Base-by-base conservation (phyloP, 37 sponge, comb jelly and placozoan genomes). In the Hexactinellida sp. region DNA sequence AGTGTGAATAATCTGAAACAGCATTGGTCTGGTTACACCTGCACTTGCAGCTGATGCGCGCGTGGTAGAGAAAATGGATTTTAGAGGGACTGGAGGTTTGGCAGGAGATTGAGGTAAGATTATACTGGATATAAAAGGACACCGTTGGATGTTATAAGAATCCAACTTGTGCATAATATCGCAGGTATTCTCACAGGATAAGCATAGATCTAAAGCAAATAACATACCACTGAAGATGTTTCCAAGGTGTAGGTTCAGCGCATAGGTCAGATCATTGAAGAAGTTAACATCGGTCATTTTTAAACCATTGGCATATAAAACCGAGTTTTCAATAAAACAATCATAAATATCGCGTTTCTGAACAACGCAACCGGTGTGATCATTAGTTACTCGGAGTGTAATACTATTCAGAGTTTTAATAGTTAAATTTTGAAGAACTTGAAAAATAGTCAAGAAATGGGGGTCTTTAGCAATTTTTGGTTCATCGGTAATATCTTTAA, bases 251-350 rank as follows among this genome's bases (percentile, higher is more conserved):
- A 63, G 21, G 34, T 63, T 63, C 34, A 63, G 76, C 3, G 76
- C 76, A n/a, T n/a, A 63, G 21, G 76, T 63, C 76, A 63, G 76
- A 28, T 63, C 76, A 63, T 63, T 23, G 30, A 63, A 63, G 30
- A 63, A 63, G 34, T 63, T 63, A 5, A 63, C 30, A 28, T 63
- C 5, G 5, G 25, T 25, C 3, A n/a, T 63, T 7, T 25, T 63
- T n/a, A 7, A 7, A 63, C 76, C 76, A 25, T n/a, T 63, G 3
- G 76, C 76, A 63, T 63, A 63, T 10, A 63, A n/a, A 63, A 63
- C 76, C 13, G 76, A 63, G 30, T 63, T n/a, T 63, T 63, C 28
- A 63, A 63, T 25, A 63, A 63, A 63, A 63, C 76, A 63, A 63
- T 25, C 21, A 28, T 63, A 63, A 25, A 63, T 10, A 32, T 28